Evolutionary conservation across 1,140 invertebrate genomes (phyloP), one percentile per base, ranked within the genome.

Genomic region (Pachyrhynchus sulphureomaculatus): DNA sequence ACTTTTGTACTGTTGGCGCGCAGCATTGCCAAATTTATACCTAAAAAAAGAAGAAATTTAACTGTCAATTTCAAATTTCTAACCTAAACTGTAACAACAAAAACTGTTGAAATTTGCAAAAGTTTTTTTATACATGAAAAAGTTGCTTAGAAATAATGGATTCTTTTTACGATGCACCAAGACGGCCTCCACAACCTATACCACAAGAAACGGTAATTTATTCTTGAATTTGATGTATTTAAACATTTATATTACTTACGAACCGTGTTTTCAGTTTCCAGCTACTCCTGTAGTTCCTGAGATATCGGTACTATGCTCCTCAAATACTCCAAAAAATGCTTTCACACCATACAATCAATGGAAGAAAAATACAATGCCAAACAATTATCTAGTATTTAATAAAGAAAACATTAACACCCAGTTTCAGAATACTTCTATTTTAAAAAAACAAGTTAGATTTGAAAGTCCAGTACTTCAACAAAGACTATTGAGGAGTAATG

Each of bases 81-180:
- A 42, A 15, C 10, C 10, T 15, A 15, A 41, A 41, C 20, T 41
- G 20, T 15, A n/a, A 10, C 4, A 20, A 20, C 9, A 4, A 42
- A 20, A 23, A 18, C 15, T 10, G 15, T 15, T 12, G 1, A 17
- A 18, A 17, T 18, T 15, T 20, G 12, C 5, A 9, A 29, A 29
- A 29, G 26, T 29, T 29, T 29, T 6, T 29, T 6, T 6, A 6
- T 29, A n/a, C n/a, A 3, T 29, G 5, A 3, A 2, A 29, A 29
- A 29, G 12, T 10, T 13, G n/a, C 15, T 49, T 33, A 32, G 13
- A 18, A 49, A 12, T 17, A 2, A 74, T 74, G 72, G 71, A 74
- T 69, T 75, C 70, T 0, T 76, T 74, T 70, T 74, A 70, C 60
- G 72, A 73, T 37, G 54, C 53, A 41, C 73, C 73, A 1, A 60